phyloP scores from a whole-genome alignment of 1,140 invertebrate species.

The Epicauta chinensis region DNA sequence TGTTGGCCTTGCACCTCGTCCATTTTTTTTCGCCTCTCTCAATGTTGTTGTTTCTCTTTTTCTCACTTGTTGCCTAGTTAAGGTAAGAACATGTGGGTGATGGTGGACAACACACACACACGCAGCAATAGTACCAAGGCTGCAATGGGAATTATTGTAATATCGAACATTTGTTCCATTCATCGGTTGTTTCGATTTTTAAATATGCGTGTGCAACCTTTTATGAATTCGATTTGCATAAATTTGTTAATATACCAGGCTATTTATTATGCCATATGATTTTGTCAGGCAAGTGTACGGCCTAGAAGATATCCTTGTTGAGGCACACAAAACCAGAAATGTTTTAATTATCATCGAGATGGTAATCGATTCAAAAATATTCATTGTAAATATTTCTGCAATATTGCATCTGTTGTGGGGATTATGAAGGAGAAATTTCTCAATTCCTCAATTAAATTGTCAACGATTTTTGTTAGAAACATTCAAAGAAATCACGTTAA shows the following conservation, averaged over 20 bases:
- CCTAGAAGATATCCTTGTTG: slow-evolving; percentile 1
- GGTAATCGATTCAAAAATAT: too few relatives aligned
- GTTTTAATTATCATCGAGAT: too few relatives aligned
- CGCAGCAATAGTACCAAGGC: slow-evolving; percentile 22
- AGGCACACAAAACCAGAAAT: too few relatives aligned
- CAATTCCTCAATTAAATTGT: too few relatives aligned
- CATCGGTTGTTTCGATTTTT: slow-evolving; percentile 5
- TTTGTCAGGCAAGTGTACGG: slow-evolving; percentile 7
- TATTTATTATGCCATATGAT: slow-evolving; percentile 8
- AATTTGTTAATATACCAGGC: slow-evolving; percentile 12
- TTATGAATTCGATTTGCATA: slow-evolving; percentile 9
- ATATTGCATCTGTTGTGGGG: too few relatives aligned
- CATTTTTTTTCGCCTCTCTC: slow-evolving; percentile 7
- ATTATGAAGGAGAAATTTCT: too few relatives aligned
- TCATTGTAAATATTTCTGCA: too few relatives aligned
- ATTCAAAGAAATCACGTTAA: too few relatives aligned
- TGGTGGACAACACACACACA: not conserved
- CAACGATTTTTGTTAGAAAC: too few relatives aligned
- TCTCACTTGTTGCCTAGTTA: too few relatives aligned
- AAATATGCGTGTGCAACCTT: not conserved
- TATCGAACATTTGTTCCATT: slow-evolving; percentile 24
- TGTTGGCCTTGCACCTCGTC: slow-evolving; percentile 24
- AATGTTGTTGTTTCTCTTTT: too few relatives aligned
- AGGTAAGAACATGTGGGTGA: slow-evolving; percentile 28
- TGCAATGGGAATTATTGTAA: slow-evolving; percentile 17